Percentiles rank a stretch among this genome's conserved stretches.
phyloP scores from a whole-genome alignment of 1,140 invertebrate genomes.

The Drosophila ogumai region DNA sequence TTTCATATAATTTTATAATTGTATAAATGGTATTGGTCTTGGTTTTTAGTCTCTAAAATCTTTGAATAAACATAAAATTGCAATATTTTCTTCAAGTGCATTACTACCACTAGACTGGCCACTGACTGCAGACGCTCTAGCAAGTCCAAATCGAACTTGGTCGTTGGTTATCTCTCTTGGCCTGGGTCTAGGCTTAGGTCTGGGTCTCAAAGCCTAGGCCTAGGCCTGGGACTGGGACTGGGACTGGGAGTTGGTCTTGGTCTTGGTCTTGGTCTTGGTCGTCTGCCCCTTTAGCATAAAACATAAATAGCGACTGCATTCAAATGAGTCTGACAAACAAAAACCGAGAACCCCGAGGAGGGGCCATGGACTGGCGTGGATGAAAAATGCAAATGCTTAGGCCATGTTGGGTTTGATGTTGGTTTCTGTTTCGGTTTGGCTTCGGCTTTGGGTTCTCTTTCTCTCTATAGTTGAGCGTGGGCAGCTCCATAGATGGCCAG shows the following conservation, averaged over 20 bases:
- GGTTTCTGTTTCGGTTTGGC: slow-evolving; percentile 20
- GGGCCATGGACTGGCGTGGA: slow-evolving; percentile 19
- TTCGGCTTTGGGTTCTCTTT: slow-evolving; percentile 1
- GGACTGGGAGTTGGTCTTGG: slow-evolving; percentile 6
- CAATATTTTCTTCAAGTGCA: neutral
- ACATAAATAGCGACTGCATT: slow-evolving; percentile 82
- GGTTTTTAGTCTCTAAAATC: neutral
- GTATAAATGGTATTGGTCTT: too few relatives aligned
- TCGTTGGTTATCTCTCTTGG: slow-evolving; percentile 12
- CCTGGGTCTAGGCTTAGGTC: slow-evolving; percentile 3
- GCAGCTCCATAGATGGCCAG: slow-evolving; percentile 40
- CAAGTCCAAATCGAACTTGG: slow-evolving; percentile 12
- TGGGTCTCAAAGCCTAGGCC: neutral
- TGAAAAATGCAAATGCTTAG: slow-evolving; percentile 55
- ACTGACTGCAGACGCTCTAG: slow-evolving; percentile 16
- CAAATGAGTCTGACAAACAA: slow-evolving; percentile 81
- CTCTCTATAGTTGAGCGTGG: slow-evolving; percentile 23
- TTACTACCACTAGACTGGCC: slow-evolving; percentile 1
- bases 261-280: slow-evolving; percentile 13
- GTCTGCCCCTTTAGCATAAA: slow-evolving; percentile 77
- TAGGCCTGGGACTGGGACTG: neutral
- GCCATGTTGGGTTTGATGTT: slow-evolving; percentile 43
- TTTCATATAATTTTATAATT: too few relatives aligned
- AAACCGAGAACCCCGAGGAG: slow-evolving; percentile 35
- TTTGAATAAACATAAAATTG: neutral